phyloP scores from a whole-genome alignment of 2,113 vertebrate species.

The Thalassoma bifasciatum region DNA sequence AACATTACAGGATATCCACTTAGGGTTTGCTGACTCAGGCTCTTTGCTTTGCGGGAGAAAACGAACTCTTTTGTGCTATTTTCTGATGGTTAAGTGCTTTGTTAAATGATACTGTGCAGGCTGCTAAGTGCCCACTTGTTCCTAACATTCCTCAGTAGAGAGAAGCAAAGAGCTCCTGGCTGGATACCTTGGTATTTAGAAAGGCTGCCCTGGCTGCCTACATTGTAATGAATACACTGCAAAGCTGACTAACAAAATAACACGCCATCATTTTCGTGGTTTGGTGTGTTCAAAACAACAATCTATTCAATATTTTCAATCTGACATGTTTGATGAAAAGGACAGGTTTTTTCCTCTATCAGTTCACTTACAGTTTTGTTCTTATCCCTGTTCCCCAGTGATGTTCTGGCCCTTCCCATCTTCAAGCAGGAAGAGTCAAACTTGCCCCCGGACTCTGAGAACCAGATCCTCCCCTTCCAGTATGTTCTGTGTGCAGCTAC shows the following conservation, averaged over 20 bases:
- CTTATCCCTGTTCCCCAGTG: conserved; percentile 79
- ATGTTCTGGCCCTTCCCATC: conserved; percentile 97
- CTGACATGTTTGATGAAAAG: background rate
- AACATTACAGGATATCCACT: conserved; percentile 7
- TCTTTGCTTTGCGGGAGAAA: conserved; percentile 8
- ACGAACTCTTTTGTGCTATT: conserved; percentile 10
- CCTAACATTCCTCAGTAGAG: conserved; percentile 66
- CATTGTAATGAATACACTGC: conserved; percentile 48
- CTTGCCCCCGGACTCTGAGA: conserved; percentile 90
- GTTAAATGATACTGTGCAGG: conserved; percentile 24
- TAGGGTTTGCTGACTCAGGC: conserved; percentile 24
- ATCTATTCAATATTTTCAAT: background rate
- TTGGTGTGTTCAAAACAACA: background rate
- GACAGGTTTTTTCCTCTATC: background rate
- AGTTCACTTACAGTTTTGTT: background rate
- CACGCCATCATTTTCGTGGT: background rate
- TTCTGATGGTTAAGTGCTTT: conserved; percentile 41
- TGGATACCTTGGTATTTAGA: conserved; percentile 68
- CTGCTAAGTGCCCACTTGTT: conserved; percentile 22
- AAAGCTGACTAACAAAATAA: conserved; percentile 26
- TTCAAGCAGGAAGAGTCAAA: conserved; percentile 99
- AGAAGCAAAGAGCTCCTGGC: conserved; percentile 18
- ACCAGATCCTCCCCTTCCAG: conserved; percentile 97
- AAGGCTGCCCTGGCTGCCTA: conserved; percentile 6
- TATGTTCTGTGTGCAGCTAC: conserved; percentile 98